These are phyloP conservation scores for Karalla daura DNA, from an alignment of 2,797 vertebrate genomes.

Conservation along the genomic window DNA sequence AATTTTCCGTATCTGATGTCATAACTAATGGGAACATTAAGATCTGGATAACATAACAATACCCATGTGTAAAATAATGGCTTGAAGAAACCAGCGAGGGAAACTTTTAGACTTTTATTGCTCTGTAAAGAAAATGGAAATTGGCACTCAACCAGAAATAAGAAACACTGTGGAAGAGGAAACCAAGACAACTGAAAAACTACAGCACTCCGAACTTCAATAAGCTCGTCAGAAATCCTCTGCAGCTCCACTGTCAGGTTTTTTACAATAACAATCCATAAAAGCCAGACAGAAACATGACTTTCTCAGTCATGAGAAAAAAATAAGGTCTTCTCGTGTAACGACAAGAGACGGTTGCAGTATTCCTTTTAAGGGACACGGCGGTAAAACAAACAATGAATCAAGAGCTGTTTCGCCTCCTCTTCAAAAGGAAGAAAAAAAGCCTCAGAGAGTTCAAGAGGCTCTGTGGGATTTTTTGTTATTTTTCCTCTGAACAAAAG, in stretches of 20 bases:
- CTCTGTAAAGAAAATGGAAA: slow-evolving; percentile 77
- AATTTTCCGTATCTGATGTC: slow-evolving; percentile 75
- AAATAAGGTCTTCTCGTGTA: slow-evolving; percentile 73
- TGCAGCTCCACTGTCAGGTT: slow-evolving; percentile 57
- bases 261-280: slow-evolving; percentile 74
- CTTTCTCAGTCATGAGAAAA: slow-evolving; percentile 71
- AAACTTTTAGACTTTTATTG: slow-evolving; percentile 77
- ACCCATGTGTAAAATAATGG: slow-evolving; percentile 76
- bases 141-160: slow-evolving; percentile 72
- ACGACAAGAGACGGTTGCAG: slow-evolving; percentile 73
- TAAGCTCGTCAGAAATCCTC: slow-evolving; percentile 61
- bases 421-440: slow-evolving; percentile 76
- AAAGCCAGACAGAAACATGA: slow-evolving; percentile 70
- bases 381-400: slow-evolving; percentile 82
- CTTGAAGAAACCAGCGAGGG: slow-evolving; percentile 70
- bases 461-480: slow-evolving; percentile 82
- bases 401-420: slow-evolving; percentile 77
- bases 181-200: slow-evolving; percentile 70
- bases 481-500: slow-evolving; percentile 82
- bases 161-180: slow-evolving; percentile 64
- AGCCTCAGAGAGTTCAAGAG: slow-evolving; percentile 80
- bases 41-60: slow-evolving; percentile 75
- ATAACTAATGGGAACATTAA: slow-evolving; percentile 77
- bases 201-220: slow-evolving; percentile 64
- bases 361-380: slow-evolving; percentile 79